A percentile compares a stretch with the other conserved stretches of the same genome.
phyloP scores from a whole-genome alignment of 2,888 invertebrate species.

The Herminia tarsipennalis region DNA sequence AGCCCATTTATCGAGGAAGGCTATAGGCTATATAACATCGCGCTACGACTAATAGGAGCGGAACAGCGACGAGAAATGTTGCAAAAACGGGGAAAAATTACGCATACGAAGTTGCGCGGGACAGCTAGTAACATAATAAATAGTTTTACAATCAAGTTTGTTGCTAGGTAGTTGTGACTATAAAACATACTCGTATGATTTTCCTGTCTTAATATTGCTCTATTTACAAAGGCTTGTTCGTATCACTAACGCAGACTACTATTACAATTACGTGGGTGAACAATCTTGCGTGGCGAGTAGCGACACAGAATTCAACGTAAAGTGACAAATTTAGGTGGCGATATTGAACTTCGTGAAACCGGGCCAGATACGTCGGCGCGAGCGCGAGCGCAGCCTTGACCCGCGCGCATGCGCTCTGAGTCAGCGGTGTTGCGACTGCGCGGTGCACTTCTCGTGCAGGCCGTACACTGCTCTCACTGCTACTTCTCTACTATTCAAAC shows the following conservation, averaged over 20 bases:
- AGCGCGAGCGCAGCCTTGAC: conserved; percentile 66
- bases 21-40: too few relatives aligned
- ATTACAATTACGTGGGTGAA: conserved; percentile 1
- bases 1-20: too few relatives aligned
- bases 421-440: conserved; percentile 56
- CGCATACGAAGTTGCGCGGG: too few relatives aligned
- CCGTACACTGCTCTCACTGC: conserved; percentile 21
- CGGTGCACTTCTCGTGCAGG: conserved; percentile 35
- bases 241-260: not conserved
- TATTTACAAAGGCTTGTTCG: not conserved
- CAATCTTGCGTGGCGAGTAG: not conserved
- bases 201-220: not conserved
- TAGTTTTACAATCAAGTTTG: too few relatives aligned
- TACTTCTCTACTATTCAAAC: conserved; percentile 28
- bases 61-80: too few relatives aligned
- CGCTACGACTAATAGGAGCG: too few relatives aligned
- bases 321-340: conserved; percentile 46
- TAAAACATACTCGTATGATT: too few relatives aligned
- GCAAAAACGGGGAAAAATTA: too few relatives aligned
- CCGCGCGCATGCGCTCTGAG: conserved; percentile 56
- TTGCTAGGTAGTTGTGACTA: too few relatives aligned
- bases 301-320: conserved; percentile 13
- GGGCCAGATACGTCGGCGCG: conserved; percentile 61
- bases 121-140: too few relatives aligned
- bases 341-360: conserved; percentile 68